Percentiles rank a stretch among this genome's conserved stretches.
Conservation (phyloP, 1,140 invertebrate genomes). For the Magallana angulata region DNA sequence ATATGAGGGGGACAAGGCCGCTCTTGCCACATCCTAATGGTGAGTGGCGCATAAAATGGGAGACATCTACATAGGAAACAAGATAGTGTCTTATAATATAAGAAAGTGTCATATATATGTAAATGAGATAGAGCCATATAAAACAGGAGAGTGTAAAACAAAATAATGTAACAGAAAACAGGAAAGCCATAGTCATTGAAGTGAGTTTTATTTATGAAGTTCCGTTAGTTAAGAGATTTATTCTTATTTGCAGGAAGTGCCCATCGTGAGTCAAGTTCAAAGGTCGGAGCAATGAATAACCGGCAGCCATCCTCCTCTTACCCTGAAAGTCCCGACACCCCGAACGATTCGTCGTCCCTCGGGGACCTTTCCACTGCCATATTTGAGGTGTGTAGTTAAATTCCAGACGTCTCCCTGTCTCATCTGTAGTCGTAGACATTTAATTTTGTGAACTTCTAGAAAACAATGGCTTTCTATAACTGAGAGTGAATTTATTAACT, state of each 20-base stretch:
- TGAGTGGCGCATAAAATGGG: conserved; percentile 42
- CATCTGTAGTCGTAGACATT: background rate
- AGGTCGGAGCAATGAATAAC: conserved; percentile 41
- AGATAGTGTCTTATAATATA: no score
- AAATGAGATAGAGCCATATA: no score
- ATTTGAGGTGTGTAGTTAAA: conserved; percentile 53
- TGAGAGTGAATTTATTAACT: background rate
- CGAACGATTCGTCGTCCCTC: conserved; percentile 48
- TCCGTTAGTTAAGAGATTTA: background rate
- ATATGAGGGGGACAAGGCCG: conserved; percentile 62
- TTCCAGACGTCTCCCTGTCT: background rate
- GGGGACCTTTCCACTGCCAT: conserved; percentile 51
- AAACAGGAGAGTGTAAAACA: no score
- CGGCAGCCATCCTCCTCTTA: conserved; percentile 39
- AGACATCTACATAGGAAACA: no score
- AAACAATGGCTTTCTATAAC: background rate
- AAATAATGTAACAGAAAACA: no score
- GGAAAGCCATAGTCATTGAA: no score
- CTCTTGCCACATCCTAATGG: conserved; percentile 68
- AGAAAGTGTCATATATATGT: no score
- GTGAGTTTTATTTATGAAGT: no score
- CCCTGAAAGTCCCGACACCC: conserved; percentile 54
- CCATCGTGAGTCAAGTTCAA: conserved; percentile 46
- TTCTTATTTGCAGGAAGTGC: conserved; percentile 53
- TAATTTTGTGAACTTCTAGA: background rate